These are phyloP conservation scores for Seira musarum DNA, from an alignment of 2,888 invertebrate genomes.

Conservation along the genomic window DNA sequence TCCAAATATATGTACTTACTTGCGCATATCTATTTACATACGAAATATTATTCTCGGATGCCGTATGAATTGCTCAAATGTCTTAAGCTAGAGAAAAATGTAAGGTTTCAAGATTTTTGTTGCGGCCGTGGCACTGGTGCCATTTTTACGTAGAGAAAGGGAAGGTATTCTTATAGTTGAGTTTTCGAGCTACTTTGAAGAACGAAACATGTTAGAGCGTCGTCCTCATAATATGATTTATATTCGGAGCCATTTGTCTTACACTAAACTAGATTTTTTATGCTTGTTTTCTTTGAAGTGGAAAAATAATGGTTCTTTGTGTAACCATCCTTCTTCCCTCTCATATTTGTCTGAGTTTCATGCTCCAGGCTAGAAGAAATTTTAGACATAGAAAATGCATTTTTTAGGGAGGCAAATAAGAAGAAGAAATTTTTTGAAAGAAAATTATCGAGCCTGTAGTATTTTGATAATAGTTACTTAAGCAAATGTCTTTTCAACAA, in stretches of 20 bases:
- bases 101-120: neutral
- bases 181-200: neutral
- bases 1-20: too few relatives aligned
- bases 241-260: slow-evolving; percentile 53
- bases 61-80: neutral
- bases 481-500: too few relatives aligned
- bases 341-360: slow-evolving; percentile 17
- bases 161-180: too few relatives aligned
- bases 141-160: too few relatives aligned
- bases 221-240: slow-evolving; percentile 49
- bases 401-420: neutral
- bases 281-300: slow-evolving; percentile 13
- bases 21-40: neutral
- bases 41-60: neutral
- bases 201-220: neutral
- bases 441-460: neutral
- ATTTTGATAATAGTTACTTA: neutral
- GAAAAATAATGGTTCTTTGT: slow-evolving; percentile 35
- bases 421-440: too few relatives aligned
- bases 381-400: slow-evolving; percentile 15
- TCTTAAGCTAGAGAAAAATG: neutral
- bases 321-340: slow-evolving; percentile 27
- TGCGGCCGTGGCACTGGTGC: too few relatives aligned
- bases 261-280: slow-evolving; percentile 48
- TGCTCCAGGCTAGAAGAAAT: slow-evolving; percentile 4